Conservation (phyloP, 2,888 invertebrate species). For the Germaria angustata region DNA sequence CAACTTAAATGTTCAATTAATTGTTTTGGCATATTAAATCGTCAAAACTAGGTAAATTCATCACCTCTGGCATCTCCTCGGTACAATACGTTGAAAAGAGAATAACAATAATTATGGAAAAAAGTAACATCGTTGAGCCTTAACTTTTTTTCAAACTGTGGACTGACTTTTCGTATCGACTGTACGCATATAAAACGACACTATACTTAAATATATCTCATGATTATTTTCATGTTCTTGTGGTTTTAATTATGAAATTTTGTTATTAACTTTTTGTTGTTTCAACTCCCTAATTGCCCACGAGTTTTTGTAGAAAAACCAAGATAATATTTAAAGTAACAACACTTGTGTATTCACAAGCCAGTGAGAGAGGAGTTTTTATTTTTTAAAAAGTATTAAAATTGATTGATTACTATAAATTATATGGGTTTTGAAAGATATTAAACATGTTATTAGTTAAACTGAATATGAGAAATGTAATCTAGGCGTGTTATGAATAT, state of each 20-base stretch:
- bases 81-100: too few species aligned
- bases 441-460: slow-evolving; percentile 60
- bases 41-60: too few species aligned
- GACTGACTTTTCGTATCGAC: neutral
- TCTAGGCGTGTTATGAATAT: slow-evolving; percentile 5
- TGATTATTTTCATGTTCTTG: slow-evolving; percentile 33
- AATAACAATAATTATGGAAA: too few species aligned
- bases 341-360: neutral
- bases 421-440: slow-evolving; percentile 50
- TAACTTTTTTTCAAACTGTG: too few species aligned
- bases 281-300: slow-evolving; percentile 38
- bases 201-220: slow-evolving; percentile 12
- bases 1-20: too few species aligned
- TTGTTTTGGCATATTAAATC: too few species aligned
- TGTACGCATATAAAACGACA: slow-evolving; percentile 7
- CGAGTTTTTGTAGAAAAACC: slow-evolving; percentile 41
- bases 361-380: neutral
- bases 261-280: slow-evolving; percentile 7
- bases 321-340: slow-evolving; percentile 46
- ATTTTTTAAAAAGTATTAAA: slow-evolving; percentile 11
- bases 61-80: too few species aligned
- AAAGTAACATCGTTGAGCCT: too few species aligned
- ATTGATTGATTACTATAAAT: slow-evolving; percentile 63
- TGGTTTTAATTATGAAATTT: slow-evolving; percentile 50
- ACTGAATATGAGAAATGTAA: slow-evolving; percentile 37